These are phyloP conservation scores for Gryon sp. DNA, from an alignment of 1,140 invertebrate genomes.

Conservation along the genomic window DNA sequence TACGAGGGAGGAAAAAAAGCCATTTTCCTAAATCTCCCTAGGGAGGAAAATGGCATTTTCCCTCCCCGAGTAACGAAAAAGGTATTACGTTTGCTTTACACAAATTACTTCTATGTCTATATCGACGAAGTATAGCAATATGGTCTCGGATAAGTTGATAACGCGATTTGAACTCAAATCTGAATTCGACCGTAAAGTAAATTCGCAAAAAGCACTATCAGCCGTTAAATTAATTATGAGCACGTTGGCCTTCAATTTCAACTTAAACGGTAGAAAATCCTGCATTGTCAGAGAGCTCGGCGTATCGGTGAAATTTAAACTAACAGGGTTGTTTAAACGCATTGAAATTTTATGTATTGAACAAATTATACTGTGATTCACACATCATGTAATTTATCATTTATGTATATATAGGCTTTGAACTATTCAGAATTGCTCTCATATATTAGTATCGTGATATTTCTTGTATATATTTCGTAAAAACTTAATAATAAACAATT, in stretches of 20 bases:
- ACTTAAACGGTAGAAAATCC: slow-evolving; percentile 58
- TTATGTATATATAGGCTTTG: slow-evolving; percentile 21
- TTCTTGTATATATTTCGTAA: too few species aligned
- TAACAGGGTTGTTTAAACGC: slow-evolving; percentile 50
- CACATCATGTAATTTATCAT: slow-evolving; percentile 41
- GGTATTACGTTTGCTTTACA: too few species aligned
- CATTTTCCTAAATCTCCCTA: too few species aligned
- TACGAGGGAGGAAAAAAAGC: too few species aligned
- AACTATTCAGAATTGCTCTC: slow-evolving; percentile 3
- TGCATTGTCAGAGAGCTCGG: slow-evolving; percentile 30
- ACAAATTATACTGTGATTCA: slow-evolving; percentile 57
- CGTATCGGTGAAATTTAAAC: slow-evolving; percentile 49
- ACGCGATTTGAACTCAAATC: slow-evolving; percentile 55
- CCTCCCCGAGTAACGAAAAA: too few species aligned
- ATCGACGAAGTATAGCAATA: too few species aligned
- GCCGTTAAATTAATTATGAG: slow-evolving; percentile 58
- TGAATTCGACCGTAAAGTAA: slow-evolving; percentile 61
- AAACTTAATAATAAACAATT: too few species aligned
- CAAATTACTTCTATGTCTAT: too few species aligned
- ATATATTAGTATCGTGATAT: too few species aligned
- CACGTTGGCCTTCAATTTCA: slow-evolving; percentile 51
- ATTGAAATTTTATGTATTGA: slow-evolving; percentile 52
- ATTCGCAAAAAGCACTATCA: slow-evolving; percentile 53
- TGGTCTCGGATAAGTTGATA: slow-evolving; percentile 28
- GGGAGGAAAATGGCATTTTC: too few species aligned